Base-by-base conservation (phyloP, 2,113 vertebrate species). In the Cairina moschata region DNA sequence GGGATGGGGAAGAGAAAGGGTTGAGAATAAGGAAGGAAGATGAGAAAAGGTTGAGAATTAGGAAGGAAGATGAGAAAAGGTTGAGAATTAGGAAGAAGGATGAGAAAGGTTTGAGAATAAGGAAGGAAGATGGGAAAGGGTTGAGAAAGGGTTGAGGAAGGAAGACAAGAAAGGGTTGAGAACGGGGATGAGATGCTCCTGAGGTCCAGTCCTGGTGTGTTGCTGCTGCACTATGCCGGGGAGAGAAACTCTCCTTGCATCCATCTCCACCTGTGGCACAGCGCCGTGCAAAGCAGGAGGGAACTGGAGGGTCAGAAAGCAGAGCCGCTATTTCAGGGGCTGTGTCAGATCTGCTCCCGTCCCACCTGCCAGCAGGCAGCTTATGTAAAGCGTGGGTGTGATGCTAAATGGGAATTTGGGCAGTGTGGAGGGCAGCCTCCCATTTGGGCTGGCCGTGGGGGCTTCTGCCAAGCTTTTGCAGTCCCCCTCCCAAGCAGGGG, bases 231-330 rank as follows among this genome's bases (percentile, higher is more conserved):
- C 1, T 31, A 36, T 18, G 84, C 4, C 65, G 25, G 40, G 25
- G 62, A 85, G 12, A 23, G 36, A 25, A 58, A 4, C 16, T 14
- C 9, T 91, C 17, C 31, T 67, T 58, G 17, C 36, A 54, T 34
- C 0, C 0, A 17, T 69, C 31, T 63, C 40, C 1, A 0, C 5
- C 0, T 0, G 21, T 44, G 54, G 23, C 68, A 25, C 1, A 1
- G 60, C 42, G 40, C 17, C 25, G 3, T 23, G 40, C 1, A 29
- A 44, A 79, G 38, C 26, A 81, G 31, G 28, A 75, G 14, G 42
- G 26, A 38, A 42, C 4, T 0, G 2, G 44, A 11, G 15, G 40
- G 25, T 50, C 25, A 0, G 1, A 65, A 84, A 92, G 40, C 0
- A 2, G 69, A 72, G 21, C 16, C 34, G 44, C 26, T 83, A 32